A percentile compares a stretch with the other conserved stretches of the same genome.
Conservation (phyloP, 2,888 invertebrate species). For the Trypoxylon attenuatum region DNA sequence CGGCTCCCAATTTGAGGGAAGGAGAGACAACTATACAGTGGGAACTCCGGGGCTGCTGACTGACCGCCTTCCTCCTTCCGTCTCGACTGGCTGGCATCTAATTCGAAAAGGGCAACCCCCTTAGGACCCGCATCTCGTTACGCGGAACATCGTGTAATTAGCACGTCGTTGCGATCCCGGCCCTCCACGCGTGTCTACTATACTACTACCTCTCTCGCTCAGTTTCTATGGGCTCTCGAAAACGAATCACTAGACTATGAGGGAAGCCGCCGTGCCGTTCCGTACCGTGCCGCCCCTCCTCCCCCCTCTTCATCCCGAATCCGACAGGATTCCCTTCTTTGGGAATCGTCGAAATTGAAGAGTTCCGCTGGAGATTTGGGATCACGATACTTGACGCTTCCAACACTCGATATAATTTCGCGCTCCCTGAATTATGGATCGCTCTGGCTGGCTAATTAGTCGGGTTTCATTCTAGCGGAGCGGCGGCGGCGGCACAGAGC, state of each 20-base stretch:
- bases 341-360: conserved; percentile 13
- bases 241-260: conserved; percentile 29
- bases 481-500: no score
- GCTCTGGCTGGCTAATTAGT: not conserved
- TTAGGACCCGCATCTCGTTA: conserved; percentile 70
- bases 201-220: conserved; percentile 11
- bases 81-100: conserved; percentile 51
- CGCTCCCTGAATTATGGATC: conserved; percentile 6
- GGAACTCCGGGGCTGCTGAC: conserved; percentile 47
- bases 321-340: not conserved
- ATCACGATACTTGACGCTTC: not conserved
- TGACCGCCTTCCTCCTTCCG: conserved; percentile 30
- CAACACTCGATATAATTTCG: not conserved
- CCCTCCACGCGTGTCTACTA: conserved; percentile 17
- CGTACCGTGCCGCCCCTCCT: not conserved
- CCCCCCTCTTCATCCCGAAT: no score
- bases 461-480: no score
- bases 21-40: conserved; percentile 27
- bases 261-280: conserved; percentile 1
- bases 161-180: conserved; percentile 67
- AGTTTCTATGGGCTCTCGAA: conserved; percentile 20
- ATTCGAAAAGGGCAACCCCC: conserved; percentile 56
- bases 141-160: conserved; percentile 71
- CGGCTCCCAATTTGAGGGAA: not conserved
- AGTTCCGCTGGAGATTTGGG: conserved; percentile 6